Evolutionary conservation across 2,113 vertebrate species (phyloP), one percentile per base, ranked within the genome.

Genomic region (Anser cygnoides): DNA sequence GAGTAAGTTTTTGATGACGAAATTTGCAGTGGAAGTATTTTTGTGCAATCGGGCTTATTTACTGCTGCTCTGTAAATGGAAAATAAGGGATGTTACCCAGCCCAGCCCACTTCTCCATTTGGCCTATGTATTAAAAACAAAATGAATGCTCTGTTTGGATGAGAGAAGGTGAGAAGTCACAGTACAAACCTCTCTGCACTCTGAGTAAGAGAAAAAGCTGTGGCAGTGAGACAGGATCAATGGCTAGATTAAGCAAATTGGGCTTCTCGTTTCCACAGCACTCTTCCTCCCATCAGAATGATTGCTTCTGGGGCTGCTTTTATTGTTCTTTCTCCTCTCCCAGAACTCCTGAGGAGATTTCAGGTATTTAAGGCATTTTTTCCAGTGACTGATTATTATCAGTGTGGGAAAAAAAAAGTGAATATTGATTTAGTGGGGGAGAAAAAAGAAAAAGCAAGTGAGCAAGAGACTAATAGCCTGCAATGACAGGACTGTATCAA

Each of bases 341-440:
- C 68, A 59, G 39, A 58, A 10, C 46, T 74, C 61, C 54, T 43
- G 65, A 81, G 80, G 92, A 3, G 66, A 9, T 37, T 59, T 78
- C 61, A 89, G 66, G 13, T 82, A 17, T 68, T 35, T 9, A 65
- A 78, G 26, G 20, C 29, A 11, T 72, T 92, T 88, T 89, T 93
- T 78, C 55, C 65, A 72, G 15, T 43, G 84, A 19, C 66, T 65
- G 78, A 66, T 79, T 91, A 71, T 93, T 94, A 65, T 83, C 84
- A 66, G 44, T 6, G 14, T 91, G 71, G 67, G 5, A 46, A 54
- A 57, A 57, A 57, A 52, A 75, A 67, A 17, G 26, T 79, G 84
- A 61, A 73, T 94, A 91, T 54, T 91, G 95, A 95, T 95, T 95
- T 90, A 95, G 49, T 25, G 50, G 50, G 39, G 49, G 79, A 83